Conservation (phyloP, 2,888 invertebrate species). For the Nomada fabriciana region DNA sequence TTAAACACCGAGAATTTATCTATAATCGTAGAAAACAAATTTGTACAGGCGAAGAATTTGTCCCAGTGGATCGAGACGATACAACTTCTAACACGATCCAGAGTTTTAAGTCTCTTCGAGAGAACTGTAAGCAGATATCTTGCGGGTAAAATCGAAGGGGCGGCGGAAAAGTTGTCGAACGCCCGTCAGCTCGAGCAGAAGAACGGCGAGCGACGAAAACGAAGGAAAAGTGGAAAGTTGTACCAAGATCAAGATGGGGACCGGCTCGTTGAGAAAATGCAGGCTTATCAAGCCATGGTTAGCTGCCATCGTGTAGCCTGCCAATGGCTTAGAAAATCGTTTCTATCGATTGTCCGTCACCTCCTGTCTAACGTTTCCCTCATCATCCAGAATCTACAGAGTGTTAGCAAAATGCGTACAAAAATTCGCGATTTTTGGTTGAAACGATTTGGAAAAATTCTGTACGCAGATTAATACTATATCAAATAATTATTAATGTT, state of each 20-base stretch:
- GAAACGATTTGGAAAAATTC: too few relatives aligned
- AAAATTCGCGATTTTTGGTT: too few relatives aligned
- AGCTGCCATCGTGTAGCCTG: constrained; percentile 50
- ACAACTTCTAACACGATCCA: constrained; percentile 35
- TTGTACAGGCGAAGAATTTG: constrained; percentile 8
- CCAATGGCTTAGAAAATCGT: constrained; percentile 75
- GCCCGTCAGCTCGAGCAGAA: constrained; percentile 21
- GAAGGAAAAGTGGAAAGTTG: too few relatives aligned
- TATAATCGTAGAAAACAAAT: too few relatives aligned
- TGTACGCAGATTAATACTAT: too few relatives aligned
- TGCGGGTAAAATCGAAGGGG: constrained; percentile 8
- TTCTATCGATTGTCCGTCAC: constrained; percentile 71
- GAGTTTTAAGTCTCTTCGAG: constrained; percentile 29
- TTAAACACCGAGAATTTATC: too few relatives aligned
- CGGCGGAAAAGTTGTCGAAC: constrained; percentile 11
- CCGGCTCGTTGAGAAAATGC: constrained; percentile 33
- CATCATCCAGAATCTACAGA: too few relatives aligned
- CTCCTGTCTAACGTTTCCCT: too few relatives aligned
- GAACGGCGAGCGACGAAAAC: not conserved
- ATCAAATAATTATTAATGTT: too few relatives aligned
- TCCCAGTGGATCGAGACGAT: constrained; percentile 9
- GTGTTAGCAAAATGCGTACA: not conserved
- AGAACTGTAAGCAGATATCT: constrained; percentile 12
- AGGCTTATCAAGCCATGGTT: constrained; percentile 59
- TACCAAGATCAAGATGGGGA: not conserved